Base-by-base conservation (phyloP, 2,797 vertebrate genomes). In the Cichlasoma orientale region DNA sequence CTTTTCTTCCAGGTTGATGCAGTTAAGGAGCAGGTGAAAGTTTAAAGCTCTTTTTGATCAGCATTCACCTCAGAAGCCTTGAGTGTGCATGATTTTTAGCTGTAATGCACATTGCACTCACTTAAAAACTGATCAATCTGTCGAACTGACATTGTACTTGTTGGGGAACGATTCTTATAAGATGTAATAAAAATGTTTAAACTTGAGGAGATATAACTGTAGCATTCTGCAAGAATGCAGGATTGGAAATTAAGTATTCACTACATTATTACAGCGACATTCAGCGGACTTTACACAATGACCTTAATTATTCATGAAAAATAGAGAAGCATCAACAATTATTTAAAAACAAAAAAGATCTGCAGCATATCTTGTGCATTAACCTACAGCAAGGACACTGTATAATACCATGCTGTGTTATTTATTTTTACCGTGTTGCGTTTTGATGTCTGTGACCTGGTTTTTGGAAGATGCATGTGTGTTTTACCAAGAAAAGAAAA, bases 1-100 rank as follows among this genome's bases (percentile, higher is more conserved):
- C 74, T 96, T 98, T 94, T 97, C 95, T 98, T 98, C 92, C 97
- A 98, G 98, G 96, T 98, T 96, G 97, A 98, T 97, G 96, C 96
- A 92, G 95, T 98, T 96, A 96, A 96, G 94, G 95, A 98, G 94
- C 97, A 98, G 97, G 97, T 98, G 97, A 99, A 96, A 95, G 95
- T 95, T 95, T 92, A 95, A 96, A 95, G 93, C 96, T 92, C 94
- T 94, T 84, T 88, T 88, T 86, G 56, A 72, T 79, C 44, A 82
- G 56, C 36, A 56, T 91, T 78, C 95, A 96, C 95, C 95, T 95
- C 93, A 89, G 94, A 96, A 29, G 95, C 96, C 95, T 97, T 95
- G 95, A 96, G 95, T 95, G 95, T 98, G 98, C 97, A 98, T 98
- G 97, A 10, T 75, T 92, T 89, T 88, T 58, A 90, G 57, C 78